phyloP scores from a whole-genome alignment of 2,113 vertebrate species.

The Eublepharis macularius region DNA sequence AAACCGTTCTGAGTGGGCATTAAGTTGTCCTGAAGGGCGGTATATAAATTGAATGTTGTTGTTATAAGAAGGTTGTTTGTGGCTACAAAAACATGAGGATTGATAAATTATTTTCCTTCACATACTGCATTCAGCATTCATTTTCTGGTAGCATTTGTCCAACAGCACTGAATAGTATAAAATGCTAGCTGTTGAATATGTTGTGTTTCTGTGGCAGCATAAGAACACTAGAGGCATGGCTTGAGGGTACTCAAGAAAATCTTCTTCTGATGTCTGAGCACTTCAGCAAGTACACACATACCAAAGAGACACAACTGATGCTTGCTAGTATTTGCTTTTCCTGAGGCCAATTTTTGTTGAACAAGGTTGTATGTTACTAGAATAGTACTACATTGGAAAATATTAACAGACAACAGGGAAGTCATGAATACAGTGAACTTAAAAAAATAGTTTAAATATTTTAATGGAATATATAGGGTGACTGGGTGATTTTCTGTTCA shows the following conservation, averaged over 20 bases:
- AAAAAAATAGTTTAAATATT: neutral
- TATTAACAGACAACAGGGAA: neutral
- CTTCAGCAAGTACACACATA: constrained; percentile 3
- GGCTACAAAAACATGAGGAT: neutral
- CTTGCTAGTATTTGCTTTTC: neutral
- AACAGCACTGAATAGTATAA: constrained; percentile 1
- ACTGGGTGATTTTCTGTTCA: neutral
- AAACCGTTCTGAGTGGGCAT: too few species aligned
- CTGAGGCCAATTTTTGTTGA: neutral
- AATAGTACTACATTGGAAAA: neutral
- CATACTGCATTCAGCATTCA: neutral
- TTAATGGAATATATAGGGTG: neutral
- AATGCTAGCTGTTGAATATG: constrained; percentile 15
- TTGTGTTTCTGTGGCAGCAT: constrained; percentile 14
- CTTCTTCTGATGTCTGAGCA: constrained; percentile 16
- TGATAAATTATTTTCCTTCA: neutral
- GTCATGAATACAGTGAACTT: neutral
- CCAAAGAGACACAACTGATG: neutral
- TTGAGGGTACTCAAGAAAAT: constrained; percentile 22
- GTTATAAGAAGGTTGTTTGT: neutral
- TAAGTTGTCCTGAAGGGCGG: too few species aligned
- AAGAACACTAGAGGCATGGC: constrained; percentile 10
- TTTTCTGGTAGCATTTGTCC: neutral
- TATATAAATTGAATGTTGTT: too few species aligned
- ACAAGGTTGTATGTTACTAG: neutral